These are phyloP conservation scores for Salarias fasciatus DNA, from an alignment of 2,797 vertebrate genomes.

Conservation along the genomic window DNA sequence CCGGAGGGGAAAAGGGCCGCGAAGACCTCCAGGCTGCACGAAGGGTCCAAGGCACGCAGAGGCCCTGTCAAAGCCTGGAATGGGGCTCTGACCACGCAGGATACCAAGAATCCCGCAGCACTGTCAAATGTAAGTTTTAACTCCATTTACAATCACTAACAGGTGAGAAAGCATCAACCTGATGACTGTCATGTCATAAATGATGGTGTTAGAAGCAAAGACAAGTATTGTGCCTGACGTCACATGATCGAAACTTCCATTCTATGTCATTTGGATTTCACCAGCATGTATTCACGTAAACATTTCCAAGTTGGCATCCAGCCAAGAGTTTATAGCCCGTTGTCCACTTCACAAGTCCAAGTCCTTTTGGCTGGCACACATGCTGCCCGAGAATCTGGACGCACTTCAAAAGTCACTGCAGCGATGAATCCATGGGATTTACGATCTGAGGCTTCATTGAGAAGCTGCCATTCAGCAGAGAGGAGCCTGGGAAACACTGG, in stretches of 20 bases:
- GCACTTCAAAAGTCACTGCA: background rate
- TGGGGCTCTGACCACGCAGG: conserved; percentile 93
- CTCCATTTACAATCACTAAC: background rate
- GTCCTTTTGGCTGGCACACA: background rate
- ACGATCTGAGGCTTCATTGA: conserved; percentile 41
- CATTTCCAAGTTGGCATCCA: conserved; percentile 9
- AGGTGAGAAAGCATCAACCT: too few relatives aligned
- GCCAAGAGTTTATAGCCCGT: conserved; percentile 7
- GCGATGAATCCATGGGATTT: conserved; percentile 12
- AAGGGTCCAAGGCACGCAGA: conserved; percentile 68
- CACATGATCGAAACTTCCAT: too few relatives aligned
- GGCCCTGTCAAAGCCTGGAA: conserved; percentile 86
- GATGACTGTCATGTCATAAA: too few relatives aligned
- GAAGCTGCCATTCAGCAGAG: conserved; percentile 55
- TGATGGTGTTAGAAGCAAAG: too few relatives aligned
- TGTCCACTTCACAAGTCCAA: background rate
- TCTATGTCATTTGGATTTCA: too few relatives aligned
- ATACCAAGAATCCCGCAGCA: conserved; percentile 94
- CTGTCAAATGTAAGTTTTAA: conserved; percentile 93
- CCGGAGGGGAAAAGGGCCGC: conserved; percentile 77
- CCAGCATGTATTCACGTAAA: background rate
- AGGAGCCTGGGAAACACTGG: conserved; percentile 39
- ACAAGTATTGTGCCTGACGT: too few relatives aligned
- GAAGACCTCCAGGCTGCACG: conserved; percentile 73
- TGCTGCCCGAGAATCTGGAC: background rate